A percentile compares a stretch with the other conserved stretches of the same genome.
Evolutionary conservation across 2,888 invertebrate species (phyloP).

Genomic region (Dugesia japonica): DNA sequence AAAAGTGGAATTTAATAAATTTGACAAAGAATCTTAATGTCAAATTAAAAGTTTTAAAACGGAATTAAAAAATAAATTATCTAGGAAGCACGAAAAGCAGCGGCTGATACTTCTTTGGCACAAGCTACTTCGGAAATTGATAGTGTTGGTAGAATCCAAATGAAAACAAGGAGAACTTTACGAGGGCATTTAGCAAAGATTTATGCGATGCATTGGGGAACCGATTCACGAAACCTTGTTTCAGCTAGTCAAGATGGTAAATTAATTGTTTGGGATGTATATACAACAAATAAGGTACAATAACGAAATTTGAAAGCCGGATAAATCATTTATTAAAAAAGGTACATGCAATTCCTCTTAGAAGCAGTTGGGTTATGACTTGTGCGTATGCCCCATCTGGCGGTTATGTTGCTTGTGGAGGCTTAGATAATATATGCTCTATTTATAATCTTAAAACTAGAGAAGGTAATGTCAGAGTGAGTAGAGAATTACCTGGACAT

Average conservation of each 20-base stretch:
- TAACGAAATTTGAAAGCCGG: background rate
- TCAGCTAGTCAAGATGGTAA: slow-evolving; percentile 93
- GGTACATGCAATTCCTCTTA: slow-evolving; percentile 88
- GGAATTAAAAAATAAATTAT: too few species aligned
- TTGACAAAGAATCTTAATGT: too few species aligned
- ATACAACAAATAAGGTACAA: slow-evolving; percentile 88
- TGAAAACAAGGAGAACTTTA: slow-evolving; percentile 93
- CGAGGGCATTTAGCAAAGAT: slow-evolving; percentile 98
- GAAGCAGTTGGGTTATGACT: slow-evolving; percentile 99
- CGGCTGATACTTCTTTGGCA: slow-evolving; percentile 91
- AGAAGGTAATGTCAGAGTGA: slow-evolving; percentile 91
- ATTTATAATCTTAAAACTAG: slow-evolving; percentile 55
- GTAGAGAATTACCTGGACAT: slow-evolving; percentile 94
- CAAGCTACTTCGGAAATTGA: slow-evolving; percentile 92
- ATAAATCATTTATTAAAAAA: slow-evolving; percentile 37
- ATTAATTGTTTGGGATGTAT: slow-evolving; percentile 86
- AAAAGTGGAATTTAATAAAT: too few species aligned
- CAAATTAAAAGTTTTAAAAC: too few species aligned
- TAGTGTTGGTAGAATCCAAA: slow-evolving; percentile 95
- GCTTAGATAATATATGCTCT: slow-evolving; percentile 98
- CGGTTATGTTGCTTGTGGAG: slow-evolving; percentile 96
- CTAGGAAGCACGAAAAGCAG: slow-evolving; percentile 96
- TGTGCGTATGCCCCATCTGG: slow-evolving; percentile 56
- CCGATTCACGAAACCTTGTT: slow-evolving; percentile 83
- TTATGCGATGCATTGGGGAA: slow-evolving; percentile 99